Conservation (phyloP, 2,888 invertebrate species). For the Tricholauxania praeusta region DNA sequence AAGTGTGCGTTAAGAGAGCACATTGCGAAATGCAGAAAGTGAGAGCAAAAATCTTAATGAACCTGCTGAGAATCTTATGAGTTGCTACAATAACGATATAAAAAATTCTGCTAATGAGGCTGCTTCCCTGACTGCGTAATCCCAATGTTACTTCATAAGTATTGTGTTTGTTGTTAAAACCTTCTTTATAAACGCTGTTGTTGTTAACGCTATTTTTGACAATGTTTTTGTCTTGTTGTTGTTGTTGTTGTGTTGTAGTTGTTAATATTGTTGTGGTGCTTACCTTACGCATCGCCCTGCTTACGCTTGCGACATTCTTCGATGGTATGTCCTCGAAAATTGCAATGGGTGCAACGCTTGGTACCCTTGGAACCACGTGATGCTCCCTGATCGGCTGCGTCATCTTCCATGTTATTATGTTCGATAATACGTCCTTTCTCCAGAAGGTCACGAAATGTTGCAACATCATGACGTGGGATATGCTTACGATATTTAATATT, state of each 20-base stretch:
- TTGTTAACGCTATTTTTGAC: not conserved
- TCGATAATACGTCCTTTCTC: constrained; percentile 63
- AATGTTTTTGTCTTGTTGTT: constrained; percentile 4
- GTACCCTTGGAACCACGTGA: constrained; percentile 48
- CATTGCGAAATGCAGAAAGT: too few relatives aligned
- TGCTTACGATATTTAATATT: constrained; percentile 62
- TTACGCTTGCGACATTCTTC: constrained; percentile 60
- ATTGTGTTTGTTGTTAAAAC: not conserved
- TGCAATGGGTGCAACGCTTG: constrained; percentile 61
- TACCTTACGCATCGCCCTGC: constrained; percentile 8
- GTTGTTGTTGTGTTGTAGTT: not conserved
- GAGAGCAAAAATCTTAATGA: too few relatives aligned
- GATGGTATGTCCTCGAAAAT: constrained; percentile 60
- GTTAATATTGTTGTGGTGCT: not conserved
- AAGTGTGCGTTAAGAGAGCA: too few relatives aligned
- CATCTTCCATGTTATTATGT: constrained; percentile 56
- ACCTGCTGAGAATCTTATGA: too few relatives aligned
- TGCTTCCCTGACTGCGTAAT: too few relatives aligned
- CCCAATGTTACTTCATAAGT: too few relatives aligned
- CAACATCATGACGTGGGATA: constrained; percentile 56
- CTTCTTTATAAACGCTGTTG: not conserved
- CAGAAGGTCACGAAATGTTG: constrained; percentile 60
- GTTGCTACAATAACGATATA: too few relatives aligned
- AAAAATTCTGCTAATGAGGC: too few relatives aligned
- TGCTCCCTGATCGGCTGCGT: constrained; percentile 46